Evolutionary conservation across 2,888 invertebrate species (phyloP), one percentile per base, ranked within the genome.

Genomic region (Artemia sinica): DNA sequence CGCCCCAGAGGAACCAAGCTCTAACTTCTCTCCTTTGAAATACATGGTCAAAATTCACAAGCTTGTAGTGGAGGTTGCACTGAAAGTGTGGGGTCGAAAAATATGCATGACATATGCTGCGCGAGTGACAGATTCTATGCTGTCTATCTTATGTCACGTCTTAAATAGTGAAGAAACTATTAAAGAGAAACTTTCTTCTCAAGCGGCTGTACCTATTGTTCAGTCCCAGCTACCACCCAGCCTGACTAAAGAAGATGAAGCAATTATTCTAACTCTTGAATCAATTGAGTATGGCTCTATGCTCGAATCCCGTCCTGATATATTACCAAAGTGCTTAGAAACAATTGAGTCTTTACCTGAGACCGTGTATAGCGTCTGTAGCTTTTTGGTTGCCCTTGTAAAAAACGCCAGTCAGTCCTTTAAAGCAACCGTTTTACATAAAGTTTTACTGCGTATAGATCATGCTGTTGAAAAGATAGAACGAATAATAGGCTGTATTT

Each of bases 111-210:
- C 28, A 4, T 28, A 28, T 28, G 28, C 4, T 28, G 4, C 28
- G 84, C 81, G 87, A 65, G 87, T 89, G 83, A 85, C 86, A 0
- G 89, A 90, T 76, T 86, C 88, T 0, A 85, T 89, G 72, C n/a
- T n/a, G n/a, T n/a, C n/a, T n/a, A n/a, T n/a, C n/a, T n/a, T n/a
- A n/a, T n/a, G n/a, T n/a, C n/a, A 89, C 74, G 84, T 90, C 74
- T 80, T 89, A 48, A 82, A 84, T 68, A 84, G 87, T 0, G 88
- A 89, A 74, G 82, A 83, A 73, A 83, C 87, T 41, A 85, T 89
- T 18, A 82, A 84, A 75, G 80, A 79, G 72, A 73, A 74, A 66
- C 67, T 72, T 28, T 66, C 68, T 11, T 14, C 58, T 13, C 14
- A 13, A 58, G 14, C 58, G n/a, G 14, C n/a, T 4, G 68, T 72